A percentile compares a stretch with the other conserved stretches of the same genome.
Conservation (phyloP, 2,113 vertebrate species). For the Barbus barbus region DNA sequence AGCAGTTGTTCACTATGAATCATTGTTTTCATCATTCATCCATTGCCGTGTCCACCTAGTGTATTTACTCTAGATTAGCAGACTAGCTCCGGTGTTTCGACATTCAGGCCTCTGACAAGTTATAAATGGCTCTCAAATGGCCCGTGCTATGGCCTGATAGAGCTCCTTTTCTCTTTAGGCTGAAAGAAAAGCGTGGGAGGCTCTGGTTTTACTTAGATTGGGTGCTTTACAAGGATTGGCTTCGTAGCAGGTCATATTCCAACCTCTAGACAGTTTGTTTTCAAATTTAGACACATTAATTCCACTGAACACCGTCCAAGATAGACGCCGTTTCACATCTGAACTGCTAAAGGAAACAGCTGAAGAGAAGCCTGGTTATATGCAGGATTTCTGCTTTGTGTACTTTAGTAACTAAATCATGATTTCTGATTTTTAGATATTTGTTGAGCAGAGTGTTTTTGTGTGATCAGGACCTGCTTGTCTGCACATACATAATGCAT, state of each 20-base stretch:
- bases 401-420: slow-evolving; percentile 38
- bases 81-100: neutral
- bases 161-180: slow-evolving; percentile 25
- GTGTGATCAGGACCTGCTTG: neutral
- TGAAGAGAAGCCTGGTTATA: slow-evolving; percentile 25
- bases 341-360: slow-evolving; percentile 24
- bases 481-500: neutral
- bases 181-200: neutral
- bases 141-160: neutral
- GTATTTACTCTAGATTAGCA: slow-evolving; percentile 27
- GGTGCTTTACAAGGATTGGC: slow-evolving; percentile 21
- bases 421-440: slow-evolving; percentile 13
- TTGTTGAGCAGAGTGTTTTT: slow-evolving; percentile 17
- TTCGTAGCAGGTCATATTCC: slow-evolving; percentile 46
- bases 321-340: slow-evolving; percentile 18
- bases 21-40: slow-evolving; percentile 28
- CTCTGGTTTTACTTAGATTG: slow-evolving; percentile 38
- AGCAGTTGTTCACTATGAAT: slow-evolving; percentile 2
- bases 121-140: slow-evolving; percentile 26
- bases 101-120: slow-evolving; percentile 38
- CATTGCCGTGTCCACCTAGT: slow-evolving; percentile 7
- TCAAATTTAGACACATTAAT: slow-evolving; percentile 24
- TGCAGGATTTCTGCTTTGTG: slow-evolving; percentile 18
- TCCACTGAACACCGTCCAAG: slow-evolving; percentile 30
- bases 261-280: slow-evolving; percentile 47